phyloP scores from a whole-genome alignment of 92 coral and sea anemone species.

The Phenganax stokvisi region DNA sequence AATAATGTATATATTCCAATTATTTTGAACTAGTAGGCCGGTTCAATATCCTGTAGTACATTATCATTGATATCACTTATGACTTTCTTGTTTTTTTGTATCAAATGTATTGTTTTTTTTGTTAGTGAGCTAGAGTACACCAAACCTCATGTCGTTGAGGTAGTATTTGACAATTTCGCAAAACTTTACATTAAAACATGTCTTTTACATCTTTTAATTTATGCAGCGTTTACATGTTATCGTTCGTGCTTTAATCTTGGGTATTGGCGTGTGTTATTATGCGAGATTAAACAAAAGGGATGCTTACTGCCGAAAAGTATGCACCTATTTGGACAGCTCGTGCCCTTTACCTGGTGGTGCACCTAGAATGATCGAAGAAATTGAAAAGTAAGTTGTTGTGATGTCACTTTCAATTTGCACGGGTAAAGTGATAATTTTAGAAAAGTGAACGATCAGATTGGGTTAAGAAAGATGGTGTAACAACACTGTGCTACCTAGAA shows the following conservation, averaged over 20 bases:
- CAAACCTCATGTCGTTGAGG: neutral
- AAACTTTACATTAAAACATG: neutral
- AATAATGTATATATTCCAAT: no score
- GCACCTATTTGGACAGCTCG: conserved; percentile 13
- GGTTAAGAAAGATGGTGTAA: no score
- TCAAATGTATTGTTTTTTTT: no score
- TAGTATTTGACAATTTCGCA: conserved; percentile 2
- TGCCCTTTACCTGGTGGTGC: conserved; percentile 49
- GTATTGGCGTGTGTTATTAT: conserved; percentile 77
- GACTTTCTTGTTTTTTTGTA: no score
- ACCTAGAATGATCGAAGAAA: conserved; percentile 38
- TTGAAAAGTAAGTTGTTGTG: conserved; percentile 38
- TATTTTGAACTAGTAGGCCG: no score
- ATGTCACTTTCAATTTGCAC: conserved; percentile 46
- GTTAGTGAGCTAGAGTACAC: no score
- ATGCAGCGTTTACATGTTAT: conserved; percentile 52
- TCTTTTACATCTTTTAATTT: neutral
- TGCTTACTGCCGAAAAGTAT: conserved; percentile 42
- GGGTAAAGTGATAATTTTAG: no score
- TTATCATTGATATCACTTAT: no score
- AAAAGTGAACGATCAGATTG: no score
- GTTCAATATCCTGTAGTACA: no score
- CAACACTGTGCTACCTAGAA: no score
- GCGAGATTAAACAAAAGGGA: conserved; percentile 62
- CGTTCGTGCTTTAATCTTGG: conserved; percentile 65